Percentiles rank a stretch among this genome's conserved stretches.
Conservation (phyloP, 1,140 invertebrate genomes). For the Ladona fulva region DNA sequence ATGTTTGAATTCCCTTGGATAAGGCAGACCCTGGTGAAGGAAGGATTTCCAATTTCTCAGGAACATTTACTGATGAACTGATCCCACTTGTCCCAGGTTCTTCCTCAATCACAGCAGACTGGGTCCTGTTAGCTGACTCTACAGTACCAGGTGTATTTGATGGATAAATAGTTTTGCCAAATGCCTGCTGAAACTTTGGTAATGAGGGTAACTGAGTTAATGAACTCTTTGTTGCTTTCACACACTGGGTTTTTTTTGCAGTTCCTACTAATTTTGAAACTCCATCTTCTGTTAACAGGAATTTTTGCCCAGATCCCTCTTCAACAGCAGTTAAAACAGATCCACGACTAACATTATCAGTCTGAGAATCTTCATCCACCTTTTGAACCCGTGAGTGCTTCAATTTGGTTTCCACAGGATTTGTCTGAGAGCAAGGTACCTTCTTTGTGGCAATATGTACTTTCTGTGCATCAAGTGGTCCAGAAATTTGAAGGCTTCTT, state of each 20-base stretch:
- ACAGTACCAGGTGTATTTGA: constrained; percentile 29
- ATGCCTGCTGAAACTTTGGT: constrained; percentile 71
- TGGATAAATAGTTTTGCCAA: constrained; percentile 49
- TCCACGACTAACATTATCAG: background rate
- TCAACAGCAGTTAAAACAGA: background rate
- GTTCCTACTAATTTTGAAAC: background rate
- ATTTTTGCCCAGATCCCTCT: background rate
- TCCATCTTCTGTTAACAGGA: background rate
- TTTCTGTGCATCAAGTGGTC: background rate
- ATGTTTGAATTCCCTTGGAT: background rate
- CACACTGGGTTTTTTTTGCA: constrained; percentile 27
- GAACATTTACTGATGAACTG: background rate
- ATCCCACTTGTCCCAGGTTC: background rate
- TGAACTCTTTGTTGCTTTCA: constrained; percentile 28
- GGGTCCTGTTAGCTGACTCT: constrained; percentile 27
- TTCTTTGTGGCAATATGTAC: background rate
- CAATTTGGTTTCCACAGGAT: background rate
- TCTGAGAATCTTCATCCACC: background rate
- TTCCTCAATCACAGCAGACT: constrained; percentile 16
- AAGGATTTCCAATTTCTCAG: background rate
- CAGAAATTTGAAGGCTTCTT: background rate
- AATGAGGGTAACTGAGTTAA: constrained; percentile 32
- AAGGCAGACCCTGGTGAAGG: background rate
- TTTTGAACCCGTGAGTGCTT: background rate
- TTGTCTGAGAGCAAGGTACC: background rate